A percentile compares a stretch with the other conserved stretches of the same genome.
phyloP scores from a whole-genome alignment of 2,888 invertebrate species.

The Eudasyphora cyanicolor region DNA sequence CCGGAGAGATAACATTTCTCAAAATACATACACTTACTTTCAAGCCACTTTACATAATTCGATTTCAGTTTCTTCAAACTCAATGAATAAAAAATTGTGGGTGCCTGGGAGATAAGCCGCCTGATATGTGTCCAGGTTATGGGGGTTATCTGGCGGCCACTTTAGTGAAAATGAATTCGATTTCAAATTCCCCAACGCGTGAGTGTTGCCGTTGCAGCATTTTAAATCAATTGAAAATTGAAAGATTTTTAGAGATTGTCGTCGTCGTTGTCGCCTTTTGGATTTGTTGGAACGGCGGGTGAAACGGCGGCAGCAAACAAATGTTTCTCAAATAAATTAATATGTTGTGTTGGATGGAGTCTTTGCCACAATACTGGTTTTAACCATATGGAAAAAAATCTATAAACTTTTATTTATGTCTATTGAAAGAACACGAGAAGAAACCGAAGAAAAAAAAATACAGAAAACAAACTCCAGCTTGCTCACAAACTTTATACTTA shows the following conservation, averaged over 20 bases:
- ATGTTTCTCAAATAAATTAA: constrained; percentile 59
- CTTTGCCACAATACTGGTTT: constrained; percentile 52
- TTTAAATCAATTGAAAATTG: constrained; percentile 50
- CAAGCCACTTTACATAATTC: constrained; percentile 5
- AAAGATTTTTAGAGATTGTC: constrained; percentile 20
- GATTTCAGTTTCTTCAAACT: not conserved
- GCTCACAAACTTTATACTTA: constrained; percentile 34
- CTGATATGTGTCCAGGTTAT: not conserved
- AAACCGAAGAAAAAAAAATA: not conserved
- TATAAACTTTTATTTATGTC: constrained; percentile 59
- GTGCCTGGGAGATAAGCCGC: constrained; percentile 37
- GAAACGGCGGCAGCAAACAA: constrained; percentile 34
- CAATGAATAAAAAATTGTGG: constrained; percentile 41
- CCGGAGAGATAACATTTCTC: not conserved
- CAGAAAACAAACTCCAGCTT: not conserved
- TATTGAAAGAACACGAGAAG: not conserved
- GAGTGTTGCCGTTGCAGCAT: constrained; percentile 6
- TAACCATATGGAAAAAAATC: constrained; percentile 12
- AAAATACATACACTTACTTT: not conserved
- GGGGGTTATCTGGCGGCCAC: not conserved
- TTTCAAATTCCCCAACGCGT: not conserved
- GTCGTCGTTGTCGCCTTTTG: not conserved
- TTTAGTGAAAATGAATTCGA: not conserved
- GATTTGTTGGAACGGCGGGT: not conserved
- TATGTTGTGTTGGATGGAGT: constrained; percentile 7